Evolutionary conservation across 2,888 invertebrate species (phyloP).

Genomic region (Sympetrum striolatum): DNA sequence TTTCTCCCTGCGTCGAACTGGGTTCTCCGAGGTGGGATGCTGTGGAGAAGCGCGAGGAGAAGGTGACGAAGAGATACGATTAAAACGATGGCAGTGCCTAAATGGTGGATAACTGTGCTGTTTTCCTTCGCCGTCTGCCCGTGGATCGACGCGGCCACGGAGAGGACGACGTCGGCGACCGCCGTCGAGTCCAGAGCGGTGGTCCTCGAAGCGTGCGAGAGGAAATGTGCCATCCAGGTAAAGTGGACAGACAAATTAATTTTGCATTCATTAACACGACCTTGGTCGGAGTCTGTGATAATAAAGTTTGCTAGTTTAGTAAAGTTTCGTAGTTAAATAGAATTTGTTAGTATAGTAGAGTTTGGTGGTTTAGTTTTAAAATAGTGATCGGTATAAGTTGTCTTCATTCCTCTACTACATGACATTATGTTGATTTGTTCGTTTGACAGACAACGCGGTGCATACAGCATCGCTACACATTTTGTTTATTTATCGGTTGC

Average conservation of each 20-base stretch:
- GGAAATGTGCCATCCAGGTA: slow-evolving; percentile 30
- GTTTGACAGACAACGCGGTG: too few relatives aligned
- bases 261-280: too few relatives aligned
- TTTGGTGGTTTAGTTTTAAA: too few relatives aligned
- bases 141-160: background rate
- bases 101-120: background rate
- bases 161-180: background rate
- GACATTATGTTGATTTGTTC: too few relatives aligned
- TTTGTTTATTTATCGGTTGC: too few relatives aligned
- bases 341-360: too few relatives aligned
- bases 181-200: background rate
- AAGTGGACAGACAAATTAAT: background rate
- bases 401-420: too few relatives aligned
- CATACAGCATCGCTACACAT: too few relatives aligned
- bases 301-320: too few relatives aligned
- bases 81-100: background rate
- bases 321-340: too few relatives aligned
- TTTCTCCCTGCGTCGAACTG: background rate
- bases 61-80: background rate
- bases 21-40: background rate
- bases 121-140: background rate
- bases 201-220: slow-evolving; percentile 24
- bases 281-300: too few relatives aligned
- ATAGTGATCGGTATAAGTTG: too few relatives aligned
- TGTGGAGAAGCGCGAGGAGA: background rate